Conservation (phyloP, 92 coral and sea anemone genomes). For the Heliopora coerulea region DNA sequence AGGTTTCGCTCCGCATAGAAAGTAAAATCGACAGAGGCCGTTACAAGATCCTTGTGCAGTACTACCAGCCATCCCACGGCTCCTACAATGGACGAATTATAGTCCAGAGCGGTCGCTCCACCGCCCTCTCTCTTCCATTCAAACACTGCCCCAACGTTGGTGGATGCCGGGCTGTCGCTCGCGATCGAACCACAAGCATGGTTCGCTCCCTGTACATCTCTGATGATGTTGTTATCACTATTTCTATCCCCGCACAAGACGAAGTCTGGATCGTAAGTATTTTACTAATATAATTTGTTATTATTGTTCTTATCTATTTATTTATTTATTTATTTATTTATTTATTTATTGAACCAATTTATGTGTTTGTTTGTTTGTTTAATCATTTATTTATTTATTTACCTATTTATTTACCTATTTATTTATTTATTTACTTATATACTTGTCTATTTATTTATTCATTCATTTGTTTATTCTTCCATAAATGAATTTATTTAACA, state of each 20-base stretch:
- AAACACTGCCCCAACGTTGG: conserved; percentile 85
- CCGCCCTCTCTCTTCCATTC: conserved; percentile 63
- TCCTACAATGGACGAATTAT: conserved; percentile 73
- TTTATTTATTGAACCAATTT: neutral
- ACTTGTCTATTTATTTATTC: too few species aligned
- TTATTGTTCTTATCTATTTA: neutral
- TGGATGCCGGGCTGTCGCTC: conserved; percentile 71
- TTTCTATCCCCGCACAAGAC: conserved; percentile 71
- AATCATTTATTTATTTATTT: too few species aligned
- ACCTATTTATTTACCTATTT: too few species aligned
- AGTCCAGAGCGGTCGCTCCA: conserved; percentile 68
- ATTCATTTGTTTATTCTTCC: too few species aligned
- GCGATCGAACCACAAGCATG: conserved; percentile 22
- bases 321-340: neutral
- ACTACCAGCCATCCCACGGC: conserved; percentile 79
- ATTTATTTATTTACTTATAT: too few species aligned
- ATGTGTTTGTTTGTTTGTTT: too few species aligned
- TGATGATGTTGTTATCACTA: conserved; percentile 45
- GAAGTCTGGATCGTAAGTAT: conserved; percentile 92
- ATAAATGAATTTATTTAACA: too few species aligned
- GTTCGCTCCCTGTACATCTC: conserved; percentile 20
- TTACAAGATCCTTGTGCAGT: conserved; percentile 78
- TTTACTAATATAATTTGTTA: neutral
- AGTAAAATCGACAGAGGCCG: conserved; percentile 69
- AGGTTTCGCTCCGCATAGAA: conserved; percentile 71